Evolutionary conservation across 2,797 vertebrate species (phyloP).

Genomic region (Hypotaenidia okinawae): DNA sequence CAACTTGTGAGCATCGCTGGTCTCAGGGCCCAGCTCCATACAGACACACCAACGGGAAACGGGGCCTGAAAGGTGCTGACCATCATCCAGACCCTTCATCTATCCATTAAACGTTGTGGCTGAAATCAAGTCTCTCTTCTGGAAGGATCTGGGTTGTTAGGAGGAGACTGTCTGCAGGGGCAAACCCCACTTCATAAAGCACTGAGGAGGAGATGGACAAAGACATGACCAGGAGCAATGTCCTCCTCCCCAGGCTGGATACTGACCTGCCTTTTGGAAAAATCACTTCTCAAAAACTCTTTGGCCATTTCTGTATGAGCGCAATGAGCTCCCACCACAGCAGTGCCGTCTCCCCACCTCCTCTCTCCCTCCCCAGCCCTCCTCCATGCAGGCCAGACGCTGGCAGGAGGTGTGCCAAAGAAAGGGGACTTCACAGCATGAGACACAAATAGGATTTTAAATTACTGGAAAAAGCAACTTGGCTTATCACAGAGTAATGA

Average conservation of each 20-base stretch:
- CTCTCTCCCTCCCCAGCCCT: not conserved
- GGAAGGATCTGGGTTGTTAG: fast-evolving
- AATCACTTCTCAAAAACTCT: not conserved
- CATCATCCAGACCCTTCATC: not conserved
- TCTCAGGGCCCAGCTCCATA: not conserved
- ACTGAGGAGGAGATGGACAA: not conserved
- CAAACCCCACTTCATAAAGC: not conserved
- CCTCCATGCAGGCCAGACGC: not conserved
- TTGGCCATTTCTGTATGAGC: not conserved
- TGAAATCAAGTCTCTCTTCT: not conserved
- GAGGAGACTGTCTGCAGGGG: not conserved
- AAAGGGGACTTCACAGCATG: not conserved
- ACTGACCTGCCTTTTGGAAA: not conserved
- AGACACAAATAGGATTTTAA: not conserved
- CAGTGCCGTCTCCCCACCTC: fast-evolving
- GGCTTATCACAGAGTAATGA: not conserved
- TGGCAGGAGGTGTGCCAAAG: not conserved
- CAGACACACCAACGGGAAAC: not conserved
- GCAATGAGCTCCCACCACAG: fast-evolving
- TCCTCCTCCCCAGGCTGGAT: not conserved
- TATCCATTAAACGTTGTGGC: not conserved
- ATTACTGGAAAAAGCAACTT: not conserved
- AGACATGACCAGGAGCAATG: not conserved
- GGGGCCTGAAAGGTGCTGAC: not conserved
- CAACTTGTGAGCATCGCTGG: fast-evolving